Percentiles rank a stretch among this genome's conserved stretches.
Conservation (phyloP, 2,888 invertebrate genomes). For the Leptinotarsa haldemani region DNA sequence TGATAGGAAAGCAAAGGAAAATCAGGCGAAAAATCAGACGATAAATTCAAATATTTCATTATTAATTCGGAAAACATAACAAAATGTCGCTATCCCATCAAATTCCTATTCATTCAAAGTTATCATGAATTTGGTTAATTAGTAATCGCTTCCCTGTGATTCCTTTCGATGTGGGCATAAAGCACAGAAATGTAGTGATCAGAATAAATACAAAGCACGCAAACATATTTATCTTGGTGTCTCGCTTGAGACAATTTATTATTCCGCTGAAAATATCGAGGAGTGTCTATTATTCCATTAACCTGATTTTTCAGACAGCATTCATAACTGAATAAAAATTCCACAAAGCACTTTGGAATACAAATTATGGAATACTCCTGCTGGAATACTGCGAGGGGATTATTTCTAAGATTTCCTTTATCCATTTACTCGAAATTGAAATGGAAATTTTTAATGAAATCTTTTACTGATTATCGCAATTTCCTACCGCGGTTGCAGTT, state of each 20-base stretch:
- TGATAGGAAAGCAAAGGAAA: too few relatives aligned
- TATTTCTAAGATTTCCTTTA: slow-evolving; percentile 47
- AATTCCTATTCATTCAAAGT: slow-evolving; percentile 48
- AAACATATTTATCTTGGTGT: slow-evolving; percentile 48
- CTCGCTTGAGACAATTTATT: slow-evolving; percentile 49
- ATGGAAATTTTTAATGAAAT: slow-evolving; percentile 49
- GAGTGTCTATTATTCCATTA: slow-evolving; percentile 58
- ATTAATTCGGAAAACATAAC: slow-evolving; percentile 25
- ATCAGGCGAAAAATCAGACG: background rate
- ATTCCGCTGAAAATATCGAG: slow-evolving; percentile 52
- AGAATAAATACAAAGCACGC: slow-evolving; percentile 33
- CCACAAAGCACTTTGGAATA: slow-evolving; percentile 51
- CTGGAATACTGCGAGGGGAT: slow-evolving; percentile 45
- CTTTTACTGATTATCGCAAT: slow-evolving; percentile 42
- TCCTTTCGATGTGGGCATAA: slow-evolving; percentile 41
- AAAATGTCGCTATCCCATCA: slow-evolving; percentile 41
- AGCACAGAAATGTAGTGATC: slow-evolving; percentile 23
- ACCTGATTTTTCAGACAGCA: slow-evolving; percentile 53
- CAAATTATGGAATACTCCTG: slow-evolving; percentile 51
- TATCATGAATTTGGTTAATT: slow-evolving; percentile 45
- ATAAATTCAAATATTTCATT: background rate
- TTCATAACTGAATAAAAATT: slow-evolving; percentile 54
- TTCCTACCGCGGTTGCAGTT: slow-evolving; percentile 25
- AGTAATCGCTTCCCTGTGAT: slow-evolving; percentile 48
- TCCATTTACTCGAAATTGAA: slow-evolving; percentile 45